These are phyloP conservation scores for Plutomurus gul DNA, from an alignment of 1,140 invertebrate genomes.

Conservation along the genomic window DNA sequence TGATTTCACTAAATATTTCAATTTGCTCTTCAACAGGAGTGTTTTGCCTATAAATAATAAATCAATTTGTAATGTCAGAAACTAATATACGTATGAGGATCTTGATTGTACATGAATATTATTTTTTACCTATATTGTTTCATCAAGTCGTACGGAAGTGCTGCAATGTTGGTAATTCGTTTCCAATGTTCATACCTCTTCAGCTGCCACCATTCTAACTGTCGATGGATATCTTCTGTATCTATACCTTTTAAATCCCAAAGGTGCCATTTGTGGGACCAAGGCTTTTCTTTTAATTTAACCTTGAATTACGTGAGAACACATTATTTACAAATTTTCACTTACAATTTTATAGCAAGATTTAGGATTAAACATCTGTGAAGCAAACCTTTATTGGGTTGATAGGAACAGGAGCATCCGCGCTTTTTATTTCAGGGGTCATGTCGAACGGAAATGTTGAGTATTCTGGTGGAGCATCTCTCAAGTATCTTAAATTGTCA, in stretches of 20 bases:
- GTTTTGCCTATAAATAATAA: conserved; percentile 63
- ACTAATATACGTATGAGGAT: background rate
- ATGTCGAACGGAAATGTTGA: conserved; percentile 93
- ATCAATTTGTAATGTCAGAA: background rate
- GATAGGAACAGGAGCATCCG: conserved; percentile 78
- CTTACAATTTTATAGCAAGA: conserved; percentile 12
- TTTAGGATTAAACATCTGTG: conserved; percentile 9
- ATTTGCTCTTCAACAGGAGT: conserved; percentile 86
- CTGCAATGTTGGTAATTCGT: background rate
- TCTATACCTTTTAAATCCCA: conserved; percentile 77
- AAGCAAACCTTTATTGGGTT: conserved; percentile 84
- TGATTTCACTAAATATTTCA: conserved; percentile 81
- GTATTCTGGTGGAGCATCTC: conserved; percentile 91
- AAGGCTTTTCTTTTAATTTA: conserved; percentile 81
- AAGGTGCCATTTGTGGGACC: conserved; percentile 82
- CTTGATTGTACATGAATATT: background rate
- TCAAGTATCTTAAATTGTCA: conserved; percentile 83
- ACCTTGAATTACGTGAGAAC: conserved; percentile 65
- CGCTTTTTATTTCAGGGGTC: conserved; percentile 77
- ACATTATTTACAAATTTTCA: background rate
- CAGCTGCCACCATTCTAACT: conserved; percentile 67
- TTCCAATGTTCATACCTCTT: conserved; percentile 73
- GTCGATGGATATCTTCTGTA: conserved; percentile 63
- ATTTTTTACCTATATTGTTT: conserved; percentile 77
- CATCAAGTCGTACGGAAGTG: conserved; percentile 86